Conservation (phyloP, 1,140 invertebrate genomes). For the Apis mellifera region Amel_HAv3.1 CM009931.2:6214501-6215000, state of each 20-base stretch:
- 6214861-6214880: background rate
- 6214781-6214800: background rate
- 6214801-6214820: background rate
- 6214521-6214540: too few species aligned
- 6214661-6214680: too few species aligned
- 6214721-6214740: background rate
- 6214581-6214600: too few species aligned
- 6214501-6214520: too few species aligned
- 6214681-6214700: background rate
- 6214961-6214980: background rate
- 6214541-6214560: too few species aligned
- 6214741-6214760: too few species aligned
- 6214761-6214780: background rate
- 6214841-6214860: background rate
- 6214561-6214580: too few species aligned
- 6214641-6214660: too few species aligned
- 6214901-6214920: slow-evolving; percentile 7
- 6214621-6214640: too few species aligned
- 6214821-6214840: too few species aligned
- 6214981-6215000: slow-evolving; percentile 16
- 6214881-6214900: background rate
- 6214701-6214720: too few species aligned
- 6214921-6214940: background rate
- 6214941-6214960: background rate
- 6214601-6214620: too few species aligned